Evolutionary conservation across 2,797 vertebrate species (phyloP).

Genomic region (Diplodus puntazzo): DNA sequence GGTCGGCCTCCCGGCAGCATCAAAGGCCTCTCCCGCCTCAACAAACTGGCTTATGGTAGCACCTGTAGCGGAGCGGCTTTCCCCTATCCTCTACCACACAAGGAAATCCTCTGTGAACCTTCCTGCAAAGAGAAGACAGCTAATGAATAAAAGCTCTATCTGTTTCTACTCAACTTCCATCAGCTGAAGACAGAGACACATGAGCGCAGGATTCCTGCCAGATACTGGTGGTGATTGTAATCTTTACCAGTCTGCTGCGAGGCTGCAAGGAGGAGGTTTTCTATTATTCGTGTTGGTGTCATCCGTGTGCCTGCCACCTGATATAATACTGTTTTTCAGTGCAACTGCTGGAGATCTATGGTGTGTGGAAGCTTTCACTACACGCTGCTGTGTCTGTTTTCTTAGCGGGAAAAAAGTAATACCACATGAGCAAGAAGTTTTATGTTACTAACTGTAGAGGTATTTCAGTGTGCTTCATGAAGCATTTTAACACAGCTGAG

Average conservation of each 20-base stretch:
- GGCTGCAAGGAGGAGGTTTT: constrained; percentile 50
- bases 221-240: constrained; percentile 29
- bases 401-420: not conserved
- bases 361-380: constrained; percentile 33
- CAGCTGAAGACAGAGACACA: constrained; percentile 47
- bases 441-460: constrained; percentile 24
- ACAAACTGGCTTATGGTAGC: constrained; percentile 92
- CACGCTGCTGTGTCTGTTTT: constrained; percentile 35
- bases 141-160: constrained; percentile 81
- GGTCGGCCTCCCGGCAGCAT: constrained; percentile 98
- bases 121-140: constrained; percentile 91
- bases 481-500: constrained; percentile 50
- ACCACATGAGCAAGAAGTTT: constrained; percentile 31
- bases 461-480: constrained; percentile 47
- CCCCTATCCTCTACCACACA: constrained; percentile 93
- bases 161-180: constrained; percentile 30
- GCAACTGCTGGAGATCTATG: constrained; percentile 45
- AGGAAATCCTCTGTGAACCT: constrained; percentile 90
- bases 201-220: constrained; percentile 56
- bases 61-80: constrained; percentile 92
- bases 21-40: constrained; percentile 96
- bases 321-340: constrained; percentile 57
- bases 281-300: constrained; percentile 65
- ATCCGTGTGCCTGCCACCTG: constrained; percentile 72
- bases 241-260: constrained; percentile 46